Conservation (phyloP, 2,113 vertebrate genomes). For the Gopherus flavomarginatus region DNA sequence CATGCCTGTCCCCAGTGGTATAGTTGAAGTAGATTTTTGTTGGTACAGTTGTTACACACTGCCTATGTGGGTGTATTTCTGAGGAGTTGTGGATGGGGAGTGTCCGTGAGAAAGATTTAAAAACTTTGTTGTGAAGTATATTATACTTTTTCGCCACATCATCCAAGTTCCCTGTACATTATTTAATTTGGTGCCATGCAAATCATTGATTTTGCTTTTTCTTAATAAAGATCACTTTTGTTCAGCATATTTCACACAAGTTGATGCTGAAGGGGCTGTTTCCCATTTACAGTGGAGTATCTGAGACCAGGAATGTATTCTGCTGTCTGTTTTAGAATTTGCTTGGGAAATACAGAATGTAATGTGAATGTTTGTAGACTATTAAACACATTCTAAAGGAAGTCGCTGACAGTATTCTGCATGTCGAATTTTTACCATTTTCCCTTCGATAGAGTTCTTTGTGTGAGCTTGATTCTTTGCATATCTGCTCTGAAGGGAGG, state of each 20-base stretch:
- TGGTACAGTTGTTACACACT: neutral
- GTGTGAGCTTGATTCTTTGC: neutral
- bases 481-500: neutral
- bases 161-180: neutral
- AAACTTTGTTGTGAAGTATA: neutral
- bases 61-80: neutral
- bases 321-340: neutral
- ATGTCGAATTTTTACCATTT: neutral
- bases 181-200: accelerated
- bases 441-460: neutral
- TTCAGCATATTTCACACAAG: neutral
- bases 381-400: neutral
- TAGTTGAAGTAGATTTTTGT: neutral
- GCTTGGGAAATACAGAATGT: neutral
- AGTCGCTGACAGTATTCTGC: neutral
- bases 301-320: accelerated
- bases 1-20: accelerated
- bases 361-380: neutral
- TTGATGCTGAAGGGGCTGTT: neutral
- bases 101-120: accelerated
- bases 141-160: accelerated
- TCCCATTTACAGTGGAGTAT: accelerated
- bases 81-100: neutral
- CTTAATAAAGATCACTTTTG: neutral
- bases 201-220: neutral